Evolutionary conservation across 2,113 vertebrate species (phyloP), one percentile per base, ranked within the genome.

Genomic region (Myotis brandtii): DNA sequence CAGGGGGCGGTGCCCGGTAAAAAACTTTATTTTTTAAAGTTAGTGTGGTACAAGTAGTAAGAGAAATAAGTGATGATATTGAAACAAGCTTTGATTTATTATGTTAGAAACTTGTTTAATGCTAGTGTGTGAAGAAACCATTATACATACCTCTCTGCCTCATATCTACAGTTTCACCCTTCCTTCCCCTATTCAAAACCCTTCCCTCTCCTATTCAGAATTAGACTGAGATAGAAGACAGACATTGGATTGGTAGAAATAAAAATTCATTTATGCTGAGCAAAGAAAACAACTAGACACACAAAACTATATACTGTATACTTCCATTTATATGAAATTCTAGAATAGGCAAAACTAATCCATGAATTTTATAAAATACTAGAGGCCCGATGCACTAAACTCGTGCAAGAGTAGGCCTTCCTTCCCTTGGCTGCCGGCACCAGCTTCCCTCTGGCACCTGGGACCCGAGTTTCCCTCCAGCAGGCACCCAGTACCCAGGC

Each of bases 31-130:
- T 73, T 91, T 80, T 86, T 21, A 69, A 84, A 76, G 27, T 92
- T 85, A 23, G 3, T 64, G 34, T 95, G 48, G 59, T 88, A 69
- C 17, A 85, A 69, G 11, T 77, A 52, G 27, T 84, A 84, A 21
- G 54, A 94, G 12, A 73, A 95, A 20, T 75, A 79, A 54, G 56
- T 66, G 50, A 18, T 67, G 23, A 93, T 25, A 23, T 32, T 81
- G 86, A 95, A 91, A 83, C 6, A 67, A 83, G 17, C 40, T 91
- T 93, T 62, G 17, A 32, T 93, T 91, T 79, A 48, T 73, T 87
- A 83, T 72, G 27, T 64, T 56, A 79, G 46, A 85, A 70, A 23
- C 69, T 87, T 69, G 9, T 62, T 83, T 86, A 89, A 76, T 64
- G 12, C n/a, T 83, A 27, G 25, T 88, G 43, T 79, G 66, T 46